Conservation (phyloP, 1,140 invertebrate species). For the Caenorhabditis latens region DNA sequence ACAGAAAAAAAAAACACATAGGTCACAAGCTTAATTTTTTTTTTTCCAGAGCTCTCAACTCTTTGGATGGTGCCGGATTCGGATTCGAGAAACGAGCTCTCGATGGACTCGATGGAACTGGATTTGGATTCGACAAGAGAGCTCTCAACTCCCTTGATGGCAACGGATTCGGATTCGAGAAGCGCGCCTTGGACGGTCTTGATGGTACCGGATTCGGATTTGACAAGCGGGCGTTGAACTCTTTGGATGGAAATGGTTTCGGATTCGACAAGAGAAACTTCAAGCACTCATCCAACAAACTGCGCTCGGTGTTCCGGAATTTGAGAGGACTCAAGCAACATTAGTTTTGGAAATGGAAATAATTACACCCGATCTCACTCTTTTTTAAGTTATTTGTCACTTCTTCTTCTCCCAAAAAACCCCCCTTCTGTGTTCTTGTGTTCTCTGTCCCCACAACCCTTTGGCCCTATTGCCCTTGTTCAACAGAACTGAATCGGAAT, state of each 20-base stretch:
- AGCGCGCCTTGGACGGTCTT: slow-evolving; percentile 58
- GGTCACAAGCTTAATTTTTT: neutral
- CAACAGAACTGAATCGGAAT: slow-evolving; percentile 22
- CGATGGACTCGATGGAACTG: slow-evolving; percentile 48
- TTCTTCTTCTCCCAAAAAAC: neutral
- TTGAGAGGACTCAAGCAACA: slow-evolving; percentile 17
- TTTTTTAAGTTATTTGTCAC: neutral
- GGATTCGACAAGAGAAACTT: slow-evolving; percentile 60
- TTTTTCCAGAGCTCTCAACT: slow-evolving; percentile 35
- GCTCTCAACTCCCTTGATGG: slow-evolving; percentile 62
- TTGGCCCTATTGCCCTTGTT: neutral
- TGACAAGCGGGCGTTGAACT: slow-evolving; percentile 57
- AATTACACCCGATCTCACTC: neutral
- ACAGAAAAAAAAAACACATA: too few relatives aligned
- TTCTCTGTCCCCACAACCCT: neutral
- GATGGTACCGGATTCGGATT: slow-evolving; percentile 58
- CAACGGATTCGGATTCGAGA: slow-evolving; percentile 56
- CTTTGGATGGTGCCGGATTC: slow-evolving; percentile 55
- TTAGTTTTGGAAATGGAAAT: neutral
- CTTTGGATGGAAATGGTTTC: slow-evolving; percentile 58
- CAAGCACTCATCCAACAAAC: slow-evolving; percentile 31
- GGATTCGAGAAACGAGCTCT: slow-evolving; percentile 60
- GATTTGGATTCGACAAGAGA: slow-evolving; percentile 60
- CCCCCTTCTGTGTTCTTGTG: slow-evolving; percentile 40
- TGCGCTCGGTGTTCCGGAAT: slow-evolving; percentile 42